Evolutionary conservation across 2,888 invertebrate species (phyloP).

Genomic region (Ectobius pallidus): DNA sequence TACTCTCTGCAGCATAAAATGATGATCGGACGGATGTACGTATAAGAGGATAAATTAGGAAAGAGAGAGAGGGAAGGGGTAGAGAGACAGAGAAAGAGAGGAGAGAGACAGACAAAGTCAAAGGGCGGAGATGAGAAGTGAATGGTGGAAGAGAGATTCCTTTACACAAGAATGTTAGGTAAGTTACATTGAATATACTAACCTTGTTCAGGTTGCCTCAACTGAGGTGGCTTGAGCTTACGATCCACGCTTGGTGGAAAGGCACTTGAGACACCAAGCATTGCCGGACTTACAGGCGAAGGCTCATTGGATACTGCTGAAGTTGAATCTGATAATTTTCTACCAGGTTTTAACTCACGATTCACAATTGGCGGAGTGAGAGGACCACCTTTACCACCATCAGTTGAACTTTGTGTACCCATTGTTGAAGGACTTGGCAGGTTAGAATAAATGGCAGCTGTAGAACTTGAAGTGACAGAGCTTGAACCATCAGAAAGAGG

Average conservation of each 20-base stretch:
- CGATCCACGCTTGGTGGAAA: slow-evolving; percentile 53
- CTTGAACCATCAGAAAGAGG: slow-evolving; percentile 57
- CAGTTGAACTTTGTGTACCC: slow-evolving; percentile 24
- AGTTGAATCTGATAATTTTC: slow-evolving; percentile 59
- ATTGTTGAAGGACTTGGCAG: slow-evolving; percentile 59
- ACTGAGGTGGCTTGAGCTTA: slow-evolving; percentile 52
- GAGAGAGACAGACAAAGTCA: no score
- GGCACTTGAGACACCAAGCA: slow-evolving; percentile 54
- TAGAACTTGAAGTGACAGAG: slow-evolving; percentile 51
- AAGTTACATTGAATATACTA: neutral
- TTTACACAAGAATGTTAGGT: no score
- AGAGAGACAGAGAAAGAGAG: no score
- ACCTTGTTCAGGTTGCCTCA: slow-evolving; percentile 3
- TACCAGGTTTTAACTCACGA: slow-evolving; percentile 77
- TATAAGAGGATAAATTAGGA: no score
- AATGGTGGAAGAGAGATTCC: no score
- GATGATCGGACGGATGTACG: no score
- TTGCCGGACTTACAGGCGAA: slow-evolving; percentile 53
- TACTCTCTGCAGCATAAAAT: no score
- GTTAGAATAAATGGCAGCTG: slow-evolving; percentile 63
- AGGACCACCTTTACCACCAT: slow-evolving; percentile 20
- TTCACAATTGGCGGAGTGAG: slow-evolving; percentile 73
- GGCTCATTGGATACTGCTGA: slow-evolving; percentile 55
- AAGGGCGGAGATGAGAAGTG: no score
- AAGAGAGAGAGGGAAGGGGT: no score